Evolutionary conservation across 2,113 vertebrate genomes (phyloP).

Genomic region (Lonchura striata): DNA sequence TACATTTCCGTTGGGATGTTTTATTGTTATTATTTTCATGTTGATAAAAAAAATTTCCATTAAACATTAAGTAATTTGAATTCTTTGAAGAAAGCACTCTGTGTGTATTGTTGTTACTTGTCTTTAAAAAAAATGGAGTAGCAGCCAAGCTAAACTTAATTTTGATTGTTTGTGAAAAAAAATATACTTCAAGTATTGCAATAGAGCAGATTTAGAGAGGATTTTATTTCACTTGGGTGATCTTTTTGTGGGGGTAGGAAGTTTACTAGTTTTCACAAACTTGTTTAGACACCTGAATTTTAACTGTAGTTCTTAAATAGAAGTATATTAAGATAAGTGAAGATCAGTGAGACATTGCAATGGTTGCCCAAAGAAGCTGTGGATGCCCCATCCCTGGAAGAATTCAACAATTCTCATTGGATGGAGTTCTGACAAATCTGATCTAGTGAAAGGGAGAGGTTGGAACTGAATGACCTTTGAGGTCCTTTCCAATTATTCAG

Average conservation of each 20-base stretch:
- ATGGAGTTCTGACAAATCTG: not conserved
- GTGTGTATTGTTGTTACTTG: not conserved
- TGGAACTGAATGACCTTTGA: not conserved
- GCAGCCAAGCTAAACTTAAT: not conserved
- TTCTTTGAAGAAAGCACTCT: not conserved
- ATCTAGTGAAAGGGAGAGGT: not conserved
- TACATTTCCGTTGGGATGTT: not conserved
- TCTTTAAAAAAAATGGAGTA: not conserved
- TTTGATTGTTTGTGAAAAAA: not conserved
- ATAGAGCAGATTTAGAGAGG: not conserved
- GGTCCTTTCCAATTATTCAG: not conserved
- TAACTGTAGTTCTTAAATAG: not conserved
- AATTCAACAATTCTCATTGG: not conserved
- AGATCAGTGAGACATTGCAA: not conserved
- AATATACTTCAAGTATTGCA: not conserved
- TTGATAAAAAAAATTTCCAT: not conserved
- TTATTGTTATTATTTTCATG: not conserved
- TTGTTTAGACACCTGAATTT: not conserved
- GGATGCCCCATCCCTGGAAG: not conserved
- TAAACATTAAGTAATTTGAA: not conserved
- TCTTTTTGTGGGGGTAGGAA: fast-evolving
- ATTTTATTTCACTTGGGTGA: fast-evolving
- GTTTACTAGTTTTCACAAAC: fast-evolving
- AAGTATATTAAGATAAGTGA: not conserved
- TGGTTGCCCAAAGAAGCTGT: not conserved